Evolutionary conservation across 2,888 invertebrate genomes (phyloP), one percentile per base, ranked within the genome.

Genomic region (Augiades crinisus): DNA sequence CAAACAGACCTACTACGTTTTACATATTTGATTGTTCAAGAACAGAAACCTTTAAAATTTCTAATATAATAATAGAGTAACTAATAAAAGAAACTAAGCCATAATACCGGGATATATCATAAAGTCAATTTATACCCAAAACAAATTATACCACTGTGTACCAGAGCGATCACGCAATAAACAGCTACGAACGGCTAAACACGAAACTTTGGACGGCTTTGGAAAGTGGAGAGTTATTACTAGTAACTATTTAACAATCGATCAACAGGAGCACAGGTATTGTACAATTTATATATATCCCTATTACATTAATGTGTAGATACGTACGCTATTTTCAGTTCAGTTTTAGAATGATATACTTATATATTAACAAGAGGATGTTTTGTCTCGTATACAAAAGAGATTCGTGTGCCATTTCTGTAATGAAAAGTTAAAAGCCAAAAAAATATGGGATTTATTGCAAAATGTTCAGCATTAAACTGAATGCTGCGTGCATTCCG

Each of bases 141-240:
- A n/a, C n/a, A n/a, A n/a, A n/a, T n/a, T n/a, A 19, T 4, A 12
- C 12, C 30, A 12, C 4, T 30, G 5, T 30, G 30, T 12, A 30
- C 30, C 12, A 30, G 10, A 12, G 30, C 12, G 5, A 4, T 27
- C 4, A 27, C 27, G 12, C 12, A 30, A 30, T 10, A 10, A 27
- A 30, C 30, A 30, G 12, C 30, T n/a, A 24, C 13, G 14, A 14
- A 22, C 8, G 14, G 24, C 38, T 34, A 34, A 17, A 40, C 38
- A 24, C 24, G 22, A 24, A 40, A 55, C 60, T 64, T 63, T 65
- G 65, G 65, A 65, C 65, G 65, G 65, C 61, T 63, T 63, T 64
- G 65, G 61, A 63, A 55, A 57, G 44, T 45, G 47, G 41, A 52
- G 51, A 16, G 34, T 17, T 58, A 49, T 30, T 34, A 45, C 38